Evolutionary conservation across 2,113 vertebrate genomes (phyloP), one percentile per base, ranked within the genome.

Genomic region (Myotis davidii): DNA sequence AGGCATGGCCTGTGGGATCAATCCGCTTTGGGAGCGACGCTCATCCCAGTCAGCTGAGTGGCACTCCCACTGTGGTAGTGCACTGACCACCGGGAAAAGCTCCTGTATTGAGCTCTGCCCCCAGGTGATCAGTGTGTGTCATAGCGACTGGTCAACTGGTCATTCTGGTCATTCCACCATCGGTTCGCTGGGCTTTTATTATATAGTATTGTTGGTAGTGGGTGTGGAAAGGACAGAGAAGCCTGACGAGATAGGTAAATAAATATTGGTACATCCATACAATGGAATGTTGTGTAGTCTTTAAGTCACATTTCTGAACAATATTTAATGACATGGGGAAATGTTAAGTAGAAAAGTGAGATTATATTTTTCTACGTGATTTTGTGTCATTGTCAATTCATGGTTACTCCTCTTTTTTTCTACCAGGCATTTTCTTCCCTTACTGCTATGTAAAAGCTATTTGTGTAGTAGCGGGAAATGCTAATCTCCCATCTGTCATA

Each of bases 321-420:
- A 27, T 81, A 81, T 74, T 86, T 86, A 54, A 34, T 91, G 88
- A 81, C 18, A 32, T 29, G 13, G 54, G 32, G 34, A 96, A 85
- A 76, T 81, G 37, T 65, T 76, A 84, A 77, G 20, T 54, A 61
- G 59, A 79, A 89, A 96, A 96, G 21, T 18, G 45, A 93, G 72
- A n/a, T 79, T 78, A 1, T 29, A 5, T 34, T 84, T 78, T 85
- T 69, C 32, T 23, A 4, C 27, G 6, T 32, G 45, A 10, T 65
- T 85, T 5, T 42, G 9, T 10, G 7, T 50, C 32, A 6, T 25
- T 67, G n/a, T 12, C 37, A 45, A 1, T 48, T 37, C 2, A 10
- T 74, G 52, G 9, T 32, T 89, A 42, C 69, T 56, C 23, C 56
- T 11, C 23, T 59, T 52, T 34, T 85, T 27, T 90, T 21, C 39